Base-by-base conservation (phyloP, 2,888 invertebrate genomes). In the Cephus runcator region DNA sequence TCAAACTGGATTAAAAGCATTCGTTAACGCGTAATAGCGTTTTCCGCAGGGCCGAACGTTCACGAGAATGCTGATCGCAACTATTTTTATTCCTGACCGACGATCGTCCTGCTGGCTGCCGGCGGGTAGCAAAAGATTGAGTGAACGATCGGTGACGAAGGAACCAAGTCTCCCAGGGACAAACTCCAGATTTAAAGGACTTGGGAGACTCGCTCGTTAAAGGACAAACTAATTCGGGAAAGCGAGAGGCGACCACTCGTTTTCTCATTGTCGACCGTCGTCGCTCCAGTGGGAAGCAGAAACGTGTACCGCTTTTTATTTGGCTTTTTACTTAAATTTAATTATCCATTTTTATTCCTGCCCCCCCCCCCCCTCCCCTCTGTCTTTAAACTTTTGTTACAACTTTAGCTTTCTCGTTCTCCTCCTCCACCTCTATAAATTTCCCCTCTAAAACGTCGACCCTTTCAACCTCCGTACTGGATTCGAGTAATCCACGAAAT, bases 1-100 rank as follows among this genome's bases (percentile, higher is more conserved):
- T 77, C 81, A 81, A 86, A 84, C 82, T 83, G 83, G 81, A 87
- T 87, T 87, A 87, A 88, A 87, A 85, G 85, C 83, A 81, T 86
- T 85, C 85, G 86, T 85, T 85, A 84, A 81, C 83, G 83, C 80
- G 83, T 82, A 83, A 82, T 80, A 80, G 78, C 82, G 82, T 84
- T 83, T 82, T 80, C 82, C 69, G 81, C 36, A 3, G 36, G 4
- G 31, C 11, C 15, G 33, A 3, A 33, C 15, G 30, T 30, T 69
- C 4, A 30, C 71, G 31, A 71, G 12, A 12, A 69, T 30, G 12
- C 31, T 30, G 31, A 75, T 33, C 69, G 75, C 73, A 77, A 78
- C 74, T 36, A 35, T 35, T 30, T 69, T 34, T 34, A 23, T 35
- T 36, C 69, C n/a, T 34, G 75, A 75, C 6, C 33, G 30, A 12